Conservation (phyloP, 2,888 invertebrate species). For the Apodemia mormo region DNA sequence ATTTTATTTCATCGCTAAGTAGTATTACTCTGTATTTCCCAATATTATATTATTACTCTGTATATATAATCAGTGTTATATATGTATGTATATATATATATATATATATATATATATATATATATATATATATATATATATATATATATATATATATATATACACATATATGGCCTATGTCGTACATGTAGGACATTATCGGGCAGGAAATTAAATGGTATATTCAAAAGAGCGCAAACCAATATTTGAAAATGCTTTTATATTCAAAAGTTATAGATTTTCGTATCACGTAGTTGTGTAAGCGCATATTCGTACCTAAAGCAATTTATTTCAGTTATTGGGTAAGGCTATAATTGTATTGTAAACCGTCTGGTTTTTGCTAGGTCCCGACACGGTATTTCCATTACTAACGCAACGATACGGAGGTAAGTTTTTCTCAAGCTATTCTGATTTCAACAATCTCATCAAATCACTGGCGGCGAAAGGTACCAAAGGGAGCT, state of each 20-base stretch:
- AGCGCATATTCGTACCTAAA: background rate
- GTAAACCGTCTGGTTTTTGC: conserved; percentile 36
- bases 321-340: background rate
- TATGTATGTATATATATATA: no score
- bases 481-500: conserved; percentile 69
- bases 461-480: conserved; percentile 73
- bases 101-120: no score
- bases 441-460: conserved; percentile 76
- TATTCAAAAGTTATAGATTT: background rate
- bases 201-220: no score
- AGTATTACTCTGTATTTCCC: no score
- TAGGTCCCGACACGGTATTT: conserved; percentile 54
- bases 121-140: no score
- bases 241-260: background rate
- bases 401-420: conserved; percentile 57
- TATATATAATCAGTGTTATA: no score
- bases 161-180: no score
- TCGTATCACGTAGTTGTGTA: background rate
- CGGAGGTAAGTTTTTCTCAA: conserved; percentile 55
- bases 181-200: no score
- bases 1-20: no score
- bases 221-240: background rate
- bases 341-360: conserved; percentile 22
- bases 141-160: no score
- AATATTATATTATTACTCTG: no score